Percentiles rank a stretch among this genome's conserved stretches.
phyloP scores from a whole-genome alignment of 2,113 vertebrate genomes.

The Prolemur simus region DNA sequence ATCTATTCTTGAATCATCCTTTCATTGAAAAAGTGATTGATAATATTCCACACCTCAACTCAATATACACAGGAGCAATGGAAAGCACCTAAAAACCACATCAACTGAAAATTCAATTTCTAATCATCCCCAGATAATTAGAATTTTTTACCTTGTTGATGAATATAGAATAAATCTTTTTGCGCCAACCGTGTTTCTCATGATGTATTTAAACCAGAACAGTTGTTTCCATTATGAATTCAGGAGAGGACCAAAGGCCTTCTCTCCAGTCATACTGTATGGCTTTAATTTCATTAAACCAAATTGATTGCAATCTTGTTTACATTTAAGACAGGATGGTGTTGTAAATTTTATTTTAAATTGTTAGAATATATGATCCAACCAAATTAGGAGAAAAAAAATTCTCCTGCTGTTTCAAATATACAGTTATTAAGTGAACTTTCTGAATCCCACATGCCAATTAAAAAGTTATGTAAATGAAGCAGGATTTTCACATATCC shows the following conservation, averaged over 20 bases:
- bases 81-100: slow-evolving; percentile 24
- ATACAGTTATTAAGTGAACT: slow-evolving; percentile 56
- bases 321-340: slow-evolving; percentile 67
- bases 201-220: slow-evolving; percentile 66
- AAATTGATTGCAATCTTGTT: slow-evolving; percentile 75
- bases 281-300: slow-evolving; percentile 80
- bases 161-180: slow-evolving; percentile 78
- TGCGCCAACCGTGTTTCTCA: slow-evolving; percentile 61
- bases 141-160: slow-evolving; percentile 67
- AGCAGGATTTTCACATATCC: slow-evolving; percentile 43
- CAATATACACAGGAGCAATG: neutral
- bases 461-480: slow-evolving; percentile 5
- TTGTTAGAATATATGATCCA: slow-evolving; percentile 63
- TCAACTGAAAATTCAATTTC: slow-evolving; percentile 59
- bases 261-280: slow-evolving; percentile 49
- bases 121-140: slow-evolving; percentile 72
- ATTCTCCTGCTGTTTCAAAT: slow-evolving; percentile 46
- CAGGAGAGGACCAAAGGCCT: slow-evolving; percentile 58
- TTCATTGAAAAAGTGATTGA: slow-evolving; percentile 53
- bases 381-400: slow-evolving; percentile 63
- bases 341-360: slow-evolving; percentile 81
- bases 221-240: slow-evolving; percentile 71
- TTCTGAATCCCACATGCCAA: slow-evolving; percentile 53
- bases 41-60: slow-evolving; percentile 52
- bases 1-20: slow-evolving; percentile 10